Evolutionary conservation across 2,888 invertebrate genomes (phyloP).

Genomic region (Siphonodentalium dalli): DNA sequence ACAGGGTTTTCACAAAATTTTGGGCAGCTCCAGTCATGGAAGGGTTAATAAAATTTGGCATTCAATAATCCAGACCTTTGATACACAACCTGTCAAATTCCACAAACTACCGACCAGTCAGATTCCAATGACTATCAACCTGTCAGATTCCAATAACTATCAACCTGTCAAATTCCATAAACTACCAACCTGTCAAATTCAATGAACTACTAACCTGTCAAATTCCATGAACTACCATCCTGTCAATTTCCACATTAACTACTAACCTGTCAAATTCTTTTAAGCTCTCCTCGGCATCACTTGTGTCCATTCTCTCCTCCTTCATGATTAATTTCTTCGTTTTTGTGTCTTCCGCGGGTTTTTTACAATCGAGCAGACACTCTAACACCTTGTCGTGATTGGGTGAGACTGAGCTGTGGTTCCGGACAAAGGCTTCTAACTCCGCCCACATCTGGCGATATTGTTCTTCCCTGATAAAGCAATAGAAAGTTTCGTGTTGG

Average conservation of each 20-base stretch:
- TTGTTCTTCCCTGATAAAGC: conserved; percentile 76
- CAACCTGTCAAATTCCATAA: background rate
- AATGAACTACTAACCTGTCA: background rate
- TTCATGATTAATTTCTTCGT: conserved; percentile 29
- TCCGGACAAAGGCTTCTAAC: conserved; percentile 81
- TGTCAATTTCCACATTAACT: background rate
- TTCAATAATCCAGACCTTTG: no score
- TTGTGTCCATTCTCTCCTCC: conserved; percentile 36
- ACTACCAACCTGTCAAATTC: background rate
- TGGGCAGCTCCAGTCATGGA: no score
- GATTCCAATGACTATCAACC: background rate
- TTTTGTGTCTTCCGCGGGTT: conserved; percentile 68
- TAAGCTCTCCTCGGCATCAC: conserved; percentile 50
- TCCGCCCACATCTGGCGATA: conserved; percentile 91
- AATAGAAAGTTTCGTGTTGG: background rate
- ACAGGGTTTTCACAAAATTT: no score
- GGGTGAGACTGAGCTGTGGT: conserved; percentile 76
- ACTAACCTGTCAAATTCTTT: conserved; percentile 57
- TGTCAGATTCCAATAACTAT: no score
- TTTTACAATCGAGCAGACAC: conserved; percentile 77
- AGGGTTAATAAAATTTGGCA: no score
- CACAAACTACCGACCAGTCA: background rate
- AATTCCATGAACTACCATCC: no score
- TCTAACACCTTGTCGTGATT: conserved; percentile 71
- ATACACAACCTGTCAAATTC: background rate